Conservation (phyloP, 2,797 vertebrate genomes). For the Tangara arthus region DNA sequence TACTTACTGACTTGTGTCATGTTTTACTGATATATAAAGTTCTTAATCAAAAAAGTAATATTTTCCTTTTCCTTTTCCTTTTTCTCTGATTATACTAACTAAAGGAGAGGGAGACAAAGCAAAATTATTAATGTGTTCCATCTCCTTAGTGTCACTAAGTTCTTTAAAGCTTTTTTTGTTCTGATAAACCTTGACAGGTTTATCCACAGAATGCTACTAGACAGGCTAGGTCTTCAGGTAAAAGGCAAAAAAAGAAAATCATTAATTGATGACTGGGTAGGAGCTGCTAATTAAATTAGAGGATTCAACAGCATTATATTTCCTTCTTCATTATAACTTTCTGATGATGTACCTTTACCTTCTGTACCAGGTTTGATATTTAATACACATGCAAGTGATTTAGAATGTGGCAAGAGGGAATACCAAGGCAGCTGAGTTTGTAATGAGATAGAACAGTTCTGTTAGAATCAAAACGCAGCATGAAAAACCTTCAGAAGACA, state of each 20-base stretch:
- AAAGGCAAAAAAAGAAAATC: neutral
- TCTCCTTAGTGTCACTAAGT: neutral
- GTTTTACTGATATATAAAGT: neutral
- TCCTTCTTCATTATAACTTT: neutral
- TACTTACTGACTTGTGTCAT: neutral
- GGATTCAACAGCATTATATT: neutral
- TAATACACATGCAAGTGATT: neutral
- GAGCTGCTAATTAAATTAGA: neutral
- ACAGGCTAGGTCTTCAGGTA: neutral
- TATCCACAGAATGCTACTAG: neutral
- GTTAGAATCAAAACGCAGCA: neutral
- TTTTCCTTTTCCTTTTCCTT: neutral
- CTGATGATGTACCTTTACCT: neutral
- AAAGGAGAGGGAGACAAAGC: neutral
- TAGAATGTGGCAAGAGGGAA: neutral
- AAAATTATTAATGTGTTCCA: neutral
- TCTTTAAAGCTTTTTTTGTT: neutral
- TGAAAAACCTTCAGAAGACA: neutral
- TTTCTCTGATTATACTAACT: neutral
- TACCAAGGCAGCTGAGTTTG: neutral
- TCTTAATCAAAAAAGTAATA: neutral
- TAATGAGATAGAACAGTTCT: neutral
- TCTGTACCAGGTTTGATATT: neutral
- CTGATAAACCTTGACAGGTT: neutral
- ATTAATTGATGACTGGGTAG: neutral